Conservation (phyloP, 2,888 invertebrate genomes). For the Sarcophaga rosellei region DNA sequence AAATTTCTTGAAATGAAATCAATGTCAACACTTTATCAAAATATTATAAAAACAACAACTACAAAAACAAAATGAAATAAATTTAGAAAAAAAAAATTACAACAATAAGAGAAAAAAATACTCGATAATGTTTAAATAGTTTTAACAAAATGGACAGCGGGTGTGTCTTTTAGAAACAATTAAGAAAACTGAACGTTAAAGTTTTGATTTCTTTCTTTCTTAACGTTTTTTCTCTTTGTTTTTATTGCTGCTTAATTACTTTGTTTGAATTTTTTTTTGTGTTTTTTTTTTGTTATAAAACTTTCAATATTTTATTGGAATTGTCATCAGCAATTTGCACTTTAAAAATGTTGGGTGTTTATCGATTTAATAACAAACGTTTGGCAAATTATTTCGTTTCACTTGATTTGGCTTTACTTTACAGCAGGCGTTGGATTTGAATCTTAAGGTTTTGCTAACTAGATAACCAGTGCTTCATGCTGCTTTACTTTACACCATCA, state of each 20-base stretch:
- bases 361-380: too few species aligned
- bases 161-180: constrained; percentile 32
- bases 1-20: constrained; percentile 54
- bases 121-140: constrained; percentile 38
- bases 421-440: too few species aligned
- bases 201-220: too few species aligned
- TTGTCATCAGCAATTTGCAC: background rate
- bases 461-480: too few species aligned
- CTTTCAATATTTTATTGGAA: constrained; percentile 20
- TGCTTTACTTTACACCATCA: too few species aligned
- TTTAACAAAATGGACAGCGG: constrained; percentile 54
- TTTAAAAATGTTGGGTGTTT: too few species aligned
- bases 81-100: background rate
- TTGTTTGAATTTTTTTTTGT: constrained; percentile 3
- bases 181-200: background rate
- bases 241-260: constrained; percentile 16
- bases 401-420: too few species aligned
- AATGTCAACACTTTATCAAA: constrained; percentile 64
- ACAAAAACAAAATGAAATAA: constrained; percentile 10
- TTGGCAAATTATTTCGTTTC: too few species aligned
- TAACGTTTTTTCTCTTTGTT: background rate
- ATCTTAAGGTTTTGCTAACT: too few species aligned
- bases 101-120: background rate
- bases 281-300: constrained; percentile 20
- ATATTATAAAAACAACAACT: constrained; percentile 23